Evolutionary conservation across 1,140 invertebrate species (phyloP), one percentile per base, ranked within the genome.

Genomic region (Drosophila guanche): DNA sequence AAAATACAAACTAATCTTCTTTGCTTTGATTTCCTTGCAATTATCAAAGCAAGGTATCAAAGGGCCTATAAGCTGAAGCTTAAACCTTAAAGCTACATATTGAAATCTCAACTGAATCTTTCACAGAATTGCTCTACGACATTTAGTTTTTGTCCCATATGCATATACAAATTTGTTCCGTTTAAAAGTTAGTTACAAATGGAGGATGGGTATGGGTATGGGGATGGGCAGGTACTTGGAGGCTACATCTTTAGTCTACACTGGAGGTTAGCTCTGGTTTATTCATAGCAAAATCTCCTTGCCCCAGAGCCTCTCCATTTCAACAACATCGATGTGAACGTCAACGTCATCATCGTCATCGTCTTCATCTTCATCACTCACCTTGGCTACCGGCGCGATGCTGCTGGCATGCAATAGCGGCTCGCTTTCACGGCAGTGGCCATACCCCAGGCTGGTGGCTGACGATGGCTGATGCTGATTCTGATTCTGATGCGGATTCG

Each of bases 401-500:
- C 92, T 92, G 27, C 92, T 92, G 29, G 92, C 78, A 47, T 95
- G 94, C 59, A 95, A 91, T 27, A 95, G 90, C 16, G 95, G 95
- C 90, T 95, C 95, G 80, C 93, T 94, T 91, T 95, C 95, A 54
- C 93, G 93, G 53, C 93, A 93, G 48, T 92, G 92, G 52, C 92
- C 92, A 72, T 86, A 89, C 80, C 90, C 89, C 55, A 79, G 77
- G 60, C 77, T 88, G 73, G 72, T 65, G 50, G 33, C 33, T 37
- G 72, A 84, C 62, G 80, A 80, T 74, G 89, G 63, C 71, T 62
- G 72, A 65, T 67, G 60, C 51, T 76, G 75, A 29, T 43, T 52
- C 42, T 67, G 61, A 60, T n/a, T 67, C 29, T 47, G 33, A 57
- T 57, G 67, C 51, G 65, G 65, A 67, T 81, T 77, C 70, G 66